phyloP scores from a whole-genome alignment of 2,113 vertebrate genomes.

The Dissostichus mawsoni region DNA sequence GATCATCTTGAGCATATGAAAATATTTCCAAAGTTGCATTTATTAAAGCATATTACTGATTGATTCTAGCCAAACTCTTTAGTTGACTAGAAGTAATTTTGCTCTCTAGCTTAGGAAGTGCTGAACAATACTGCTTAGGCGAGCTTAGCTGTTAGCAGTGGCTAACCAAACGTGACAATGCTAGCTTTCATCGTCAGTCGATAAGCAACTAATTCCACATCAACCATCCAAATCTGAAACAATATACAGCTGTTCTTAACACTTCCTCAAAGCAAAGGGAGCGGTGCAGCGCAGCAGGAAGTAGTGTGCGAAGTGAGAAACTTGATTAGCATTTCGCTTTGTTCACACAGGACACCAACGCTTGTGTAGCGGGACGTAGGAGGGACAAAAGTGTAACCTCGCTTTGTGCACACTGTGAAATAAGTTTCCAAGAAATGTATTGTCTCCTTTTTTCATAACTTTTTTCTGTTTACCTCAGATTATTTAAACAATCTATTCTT shows the following conservation, averaged over 20 bases:
- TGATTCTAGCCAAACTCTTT: not conserved
- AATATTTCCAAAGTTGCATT: constrained; percentile 45
- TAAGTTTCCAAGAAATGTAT: not conserved
- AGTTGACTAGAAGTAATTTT: constrained; percentile 14
- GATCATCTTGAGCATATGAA: constrained; percentile 48
- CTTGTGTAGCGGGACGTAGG: not conserved
- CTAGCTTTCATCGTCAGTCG: constrained; percentile 1
- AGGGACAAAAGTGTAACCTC: not conserved
- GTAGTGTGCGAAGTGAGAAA: constrained; percentile 20
- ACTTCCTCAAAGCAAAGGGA: not conserved
- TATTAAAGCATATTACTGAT: constrained; percentile 5
- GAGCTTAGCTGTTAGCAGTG: constrained; percentile 14
- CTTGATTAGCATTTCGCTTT: not conserved
- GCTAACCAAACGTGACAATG: not conserved
- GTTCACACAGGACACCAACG: constrained; percentile 17
- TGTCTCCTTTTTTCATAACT: not conserved
- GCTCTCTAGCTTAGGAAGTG: constrained; percentile 26
- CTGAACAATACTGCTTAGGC: constrained; percentile 33
- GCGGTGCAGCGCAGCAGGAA: constrained; percentile 26
- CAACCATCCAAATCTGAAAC: constrained; percentile 7
- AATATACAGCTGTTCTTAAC: constrained; percentile 16
- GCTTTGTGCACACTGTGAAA: not conserved
- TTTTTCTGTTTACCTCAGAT: not conserved
- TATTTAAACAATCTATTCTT: not conserved
- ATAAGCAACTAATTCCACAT: constrained; percentile 22